These are phyloP conservation scores for Chironomus tepperi DNA, from an alignment of 1,140 invertebrate species.

Conservation along the genomic window DNA sequence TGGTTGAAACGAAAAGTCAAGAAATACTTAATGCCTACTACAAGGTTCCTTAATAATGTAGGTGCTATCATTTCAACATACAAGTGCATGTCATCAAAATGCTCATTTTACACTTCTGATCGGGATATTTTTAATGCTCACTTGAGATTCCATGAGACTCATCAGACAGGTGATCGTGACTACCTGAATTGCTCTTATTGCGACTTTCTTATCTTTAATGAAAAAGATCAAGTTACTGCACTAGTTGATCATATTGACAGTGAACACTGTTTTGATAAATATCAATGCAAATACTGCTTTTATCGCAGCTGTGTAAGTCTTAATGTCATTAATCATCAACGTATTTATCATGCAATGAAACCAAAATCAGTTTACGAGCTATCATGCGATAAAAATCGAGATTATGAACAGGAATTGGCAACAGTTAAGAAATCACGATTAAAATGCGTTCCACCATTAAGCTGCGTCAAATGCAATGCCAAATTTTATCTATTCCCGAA, in stretches of 20 bases:
- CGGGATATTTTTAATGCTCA: neutral
- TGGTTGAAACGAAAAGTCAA: neutral
- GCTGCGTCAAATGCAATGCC: neutral
- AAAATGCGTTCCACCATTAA: neutral
- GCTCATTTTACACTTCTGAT: neutral
- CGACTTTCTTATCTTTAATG: neutral
- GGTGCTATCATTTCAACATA: neutral
- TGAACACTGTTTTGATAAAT: neutral
- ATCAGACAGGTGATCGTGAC: neutral
- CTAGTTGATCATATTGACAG: neutral
- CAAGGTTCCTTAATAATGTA: neutral
- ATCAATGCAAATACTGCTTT: neutral
- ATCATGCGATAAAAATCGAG: neutral
- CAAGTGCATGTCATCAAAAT: neutral
- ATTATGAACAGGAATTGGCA: neutral
- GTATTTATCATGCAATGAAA: neutral
- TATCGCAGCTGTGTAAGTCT: neutral
- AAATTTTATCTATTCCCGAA: neutral
- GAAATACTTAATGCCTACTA: neutral
- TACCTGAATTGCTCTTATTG: neutral
- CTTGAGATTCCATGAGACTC: neutral
- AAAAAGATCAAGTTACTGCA: neutral
- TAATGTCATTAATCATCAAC: neutral
- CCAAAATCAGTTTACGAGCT: neutral
- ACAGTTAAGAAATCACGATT: neutral